Percentiles rank a stretch among this genome's conserved stretches.
These are phyloP conservation scores for Nephrocerus scutellatus DNA, from an alignment of 2,888 invertebrate species.

Conservation along the genomic window DNA sequence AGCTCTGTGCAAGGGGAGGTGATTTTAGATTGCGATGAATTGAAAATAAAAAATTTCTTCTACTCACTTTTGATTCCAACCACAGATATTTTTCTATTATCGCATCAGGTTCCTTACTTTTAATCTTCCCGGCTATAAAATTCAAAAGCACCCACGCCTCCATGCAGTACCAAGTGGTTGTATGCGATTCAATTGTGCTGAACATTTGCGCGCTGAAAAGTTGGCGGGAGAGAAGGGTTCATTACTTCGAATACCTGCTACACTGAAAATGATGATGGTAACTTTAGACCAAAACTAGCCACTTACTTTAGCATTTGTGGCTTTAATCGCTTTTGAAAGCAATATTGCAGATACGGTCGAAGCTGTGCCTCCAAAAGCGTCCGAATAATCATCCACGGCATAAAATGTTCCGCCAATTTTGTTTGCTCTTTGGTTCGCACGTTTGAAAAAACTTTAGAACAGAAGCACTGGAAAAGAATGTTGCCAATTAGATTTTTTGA, in stretches of 20 bases:
- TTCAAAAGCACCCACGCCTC: slow-evolving; percentile 45
- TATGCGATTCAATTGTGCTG: slow-evolving; percentile 40
- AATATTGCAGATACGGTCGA: slow-evolving; percentile 37
- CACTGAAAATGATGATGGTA: neutral
- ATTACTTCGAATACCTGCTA: slow-evolving; percentile 1
- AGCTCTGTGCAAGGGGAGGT: too few species aligned
- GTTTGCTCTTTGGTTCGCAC: slow-evolving; percentile 40
- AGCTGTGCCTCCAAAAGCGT: slow-evolving; percentile 37
- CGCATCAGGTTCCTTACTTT: slow-evolving; percentile 37
- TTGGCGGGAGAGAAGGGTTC: neutral
- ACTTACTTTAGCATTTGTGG: slow-evolving; percentile 24
- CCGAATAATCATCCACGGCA: slow-evolving; percentile 44
- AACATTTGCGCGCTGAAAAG: slow-evolving; percentile 32
- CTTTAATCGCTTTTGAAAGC: slow-evolving; percentile 33
- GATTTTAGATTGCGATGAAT: too few species aligned
- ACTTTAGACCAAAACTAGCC: neutral
- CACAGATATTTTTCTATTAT: slow-evolving; percentile 28
- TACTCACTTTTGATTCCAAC: neutral
- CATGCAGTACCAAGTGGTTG: slow-evolving; percentile 40
- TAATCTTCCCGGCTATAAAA: slow-evolving; percentile 40
- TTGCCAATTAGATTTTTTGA: neutral
- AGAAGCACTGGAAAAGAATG: slow-evolving; percentile 35
- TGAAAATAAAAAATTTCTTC: neutral
- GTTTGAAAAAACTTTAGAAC: slow-evolving; percentile 37
- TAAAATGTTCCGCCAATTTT: slow-evolving; percentile 40